Conservation (phyloP, 2,888 invertebrate species). For the Nomada ferruginata region DNA sequence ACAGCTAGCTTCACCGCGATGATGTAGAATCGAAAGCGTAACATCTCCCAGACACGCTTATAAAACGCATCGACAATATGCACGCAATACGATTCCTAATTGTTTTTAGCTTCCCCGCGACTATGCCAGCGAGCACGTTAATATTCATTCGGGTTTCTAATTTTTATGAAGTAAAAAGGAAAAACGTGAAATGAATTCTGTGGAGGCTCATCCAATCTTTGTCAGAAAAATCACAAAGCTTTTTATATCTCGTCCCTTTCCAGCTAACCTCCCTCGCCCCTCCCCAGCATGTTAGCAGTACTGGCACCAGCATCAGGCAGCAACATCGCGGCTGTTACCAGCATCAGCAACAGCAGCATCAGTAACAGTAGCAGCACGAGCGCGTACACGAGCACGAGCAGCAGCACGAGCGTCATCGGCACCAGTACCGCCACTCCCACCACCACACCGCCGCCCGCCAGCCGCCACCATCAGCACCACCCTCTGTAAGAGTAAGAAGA, state of each 20-base stretch:
- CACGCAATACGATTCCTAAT: no score
- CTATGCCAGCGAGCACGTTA: no score
- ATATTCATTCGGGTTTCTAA: neutral
- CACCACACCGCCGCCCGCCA: conserved; percentile 2
- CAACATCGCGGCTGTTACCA: neutral
- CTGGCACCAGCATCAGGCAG: neutral
- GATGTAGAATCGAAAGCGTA: no score
- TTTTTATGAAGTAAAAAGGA: neutral
- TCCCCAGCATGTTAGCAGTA: conserved; percentile 28
- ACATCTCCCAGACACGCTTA: no score
- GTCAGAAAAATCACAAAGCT: conserved; percentile 57
- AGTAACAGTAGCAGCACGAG: neutral
- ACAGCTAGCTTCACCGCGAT: no score
- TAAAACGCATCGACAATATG: no score
- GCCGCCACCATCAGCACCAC: conserved; percentile 34
- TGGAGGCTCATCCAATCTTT: conserved; percentile 57
- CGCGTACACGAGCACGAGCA: neutral
- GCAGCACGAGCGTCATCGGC: neutral
- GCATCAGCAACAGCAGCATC: conserved; percentile 6
- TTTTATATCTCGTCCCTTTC: conserved; percentile 51
- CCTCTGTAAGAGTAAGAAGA: conserved; percentile 49
- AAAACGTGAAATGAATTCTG: conserved; percentile 19
- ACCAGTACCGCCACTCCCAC: conserved; percentile 1
- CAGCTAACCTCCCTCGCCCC: conserved; percentile 17
- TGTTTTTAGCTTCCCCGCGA: no score